Percentiles rank a stretch among this genome's conserved stretches.
Evolutionary conservation across 2,888 invertebrate species (phyloP).

Genomic region (Caenorhabditis angaria): DNA sequence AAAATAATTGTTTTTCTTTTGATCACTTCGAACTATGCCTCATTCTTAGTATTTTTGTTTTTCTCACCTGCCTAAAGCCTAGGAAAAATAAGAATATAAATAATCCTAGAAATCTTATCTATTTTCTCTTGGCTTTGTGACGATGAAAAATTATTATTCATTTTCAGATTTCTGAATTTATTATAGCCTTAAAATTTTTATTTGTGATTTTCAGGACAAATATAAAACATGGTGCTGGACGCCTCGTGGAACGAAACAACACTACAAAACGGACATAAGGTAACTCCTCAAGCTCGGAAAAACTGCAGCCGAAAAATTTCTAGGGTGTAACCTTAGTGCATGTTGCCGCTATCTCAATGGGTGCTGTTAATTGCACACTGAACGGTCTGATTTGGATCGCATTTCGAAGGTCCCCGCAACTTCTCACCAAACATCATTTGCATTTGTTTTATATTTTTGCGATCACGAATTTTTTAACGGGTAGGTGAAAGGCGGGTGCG

Average conservation of each 20-base stretch:
- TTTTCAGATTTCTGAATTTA: neutral
- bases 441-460: slow-evolving; percentile 56
- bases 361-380: slow-evolving; percentile 47
- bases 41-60: too few species aligned
- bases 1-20: too few species aligned
- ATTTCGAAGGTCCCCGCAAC: slow-evolving; percentile 38
- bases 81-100: too few species aligned
- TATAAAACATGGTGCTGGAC: neutral
- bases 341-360: slow-evolving; percentile 42
- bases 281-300: neutral
- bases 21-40: too few species aligned
- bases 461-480: slow-evolving; percentile 55
- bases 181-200: neutral
- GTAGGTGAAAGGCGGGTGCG: slow-evolving; percentile 13
- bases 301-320: neutral
- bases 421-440: slow-evolving; percentile 53
- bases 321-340: slow-evolving; percentile 43
- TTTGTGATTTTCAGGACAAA: neutral
- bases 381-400: slow-evolving; percentile 55
- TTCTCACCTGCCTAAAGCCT: too few species aligned
- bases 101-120: too few species aligned
- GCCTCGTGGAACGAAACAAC: neutral
- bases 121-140: too few species aligned
- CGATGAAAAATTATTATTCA: too few species aligned
- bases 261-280: neutral